These are phyloP conservation scores for Lerema accius DNA, from an alignment of 1,140 invertebrate genomes.

Conservation along the genomic window DNA sequence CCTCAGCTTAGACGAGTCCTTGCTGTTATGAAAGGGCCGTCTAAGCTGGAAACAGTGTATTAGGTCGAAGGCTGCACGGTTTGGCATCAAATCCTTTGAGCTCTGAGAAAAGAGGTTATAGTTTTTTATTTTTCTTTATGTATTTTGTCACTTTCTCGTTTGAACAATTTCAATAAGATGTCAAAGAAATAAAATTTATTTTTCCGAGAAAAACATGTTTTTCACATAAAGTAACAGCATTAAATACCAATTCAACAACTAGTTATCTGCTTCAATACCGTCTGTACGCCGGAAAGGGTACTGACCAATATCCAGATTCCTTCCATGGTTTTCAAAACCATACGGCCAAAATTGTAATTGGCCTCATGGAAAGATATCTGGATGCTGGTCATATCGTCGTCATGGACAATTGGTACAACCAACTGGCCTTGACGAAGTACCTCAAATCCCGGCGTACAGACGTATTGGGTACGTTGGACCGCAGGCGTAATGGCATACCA, in stretches of 20 bases:
- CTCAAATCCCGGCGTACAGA: constrained; percentile 33
- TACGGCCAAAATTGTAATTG: constrained; percentile 38
- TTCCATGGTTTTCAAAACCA: constrained; percentile 32
- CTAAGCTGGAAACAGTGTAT: constrained; percentile 43
- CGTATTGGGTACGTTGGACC: constrained; percentile 37
- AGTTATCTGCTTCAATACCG: constrained; percentile 30
- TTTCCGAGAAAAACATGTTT: too few relatives aligned
- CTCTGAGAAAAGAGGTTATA: constrained; percentile 44
- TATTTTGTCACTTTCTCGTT: too few relatives aligned
- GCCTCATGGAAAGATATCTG: constrained; percentile 37
- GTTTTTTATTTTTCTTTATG: too few relatives aligned
- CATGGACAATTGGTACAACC: constrained; percentile 41
- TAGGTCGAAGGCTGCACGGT: constrained; percentile 41
- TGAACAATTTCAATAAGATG: too few relatives aligned
- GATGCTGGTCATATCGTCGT: constrained; percentile 31
- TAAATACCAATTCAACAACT: too few relatives aligned
- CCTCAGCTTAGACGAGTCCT: constrained; percentile 41
- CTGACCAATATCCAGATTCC: constrained; percentile 10
- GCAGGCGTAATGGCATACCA: constrained; percentile 24
- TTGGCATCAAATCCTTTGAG: constrained; percentile 45
- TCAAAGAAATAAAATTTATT: too few relatives aligned
- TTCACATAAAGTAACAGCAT: too few relatives aligned
- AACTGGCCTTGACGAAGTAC: constrained; percentile 24
- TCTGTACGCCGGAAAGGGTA: constrained; percentile 33
- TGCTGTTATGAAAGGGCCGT: constrained; percentile 44